Evolutionary conservation across 2,797 vertebrate genomes (phyloP), one percentile per base, ranked within the genome.

Genomic region (Sylvia borin): DNA sequence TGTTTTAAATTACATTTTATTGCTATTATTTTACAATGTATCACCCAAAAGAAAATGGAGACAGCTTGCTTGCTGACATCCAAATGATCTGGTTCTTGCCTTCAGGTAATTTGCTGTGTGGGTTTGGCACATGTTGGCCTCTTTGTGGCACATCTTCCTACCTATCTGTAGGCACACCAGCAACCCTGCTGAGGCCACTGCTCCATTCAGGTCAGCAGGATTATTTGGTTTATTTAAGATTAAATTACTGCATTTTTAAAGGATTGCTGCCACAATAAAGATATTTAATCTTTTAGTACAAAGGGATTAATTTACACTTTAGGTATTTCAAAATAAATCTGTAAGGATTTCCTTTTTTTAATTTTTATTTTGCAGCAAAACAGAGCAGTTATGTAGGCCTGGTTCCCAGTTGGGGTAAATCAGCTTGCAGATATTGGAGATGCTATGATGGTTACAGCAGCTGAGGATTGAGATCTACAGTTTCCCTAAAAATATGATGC

Each of bases 61-160:
- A 36, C 21, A n/a, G 58, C 14, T 90, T 66, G 31, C 66, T 87
- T 36, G 20, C 67, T 48, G 70, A 60, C 31, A 43, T 43, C 34
- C 24, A 57, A 1, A 29, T 20, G 85, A 43, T 34, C 21, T 26
- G 55, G 16, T 48, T 79, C 47, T 68, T 78, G 38, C 38, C 68
- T 72, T 36, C 10, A 14, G 32, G 31, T 68, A 74, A 64, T 48
- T 67, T 0, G 0, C 61, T 42, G 16, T 7, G 17, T 4, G 4
- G 26, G n/a, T 82, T 9, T 34, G 72, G 68, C 65, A 61, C 13
- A 2, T 0, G 7, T 43, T 80, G 38, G 58, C 62, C 51, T 45
- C 53, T 27, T 7, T 4, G 57, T 62, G 85, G 40, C 18, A 18
- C 50, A 32, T n/a, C 42, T 61, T 47, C 55, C 61, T 24, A 5